Evolutionary conservation across 2,888 invertebrate species (phyloP).

Genomic region (Rhorus exstirpatorius): DNA sequence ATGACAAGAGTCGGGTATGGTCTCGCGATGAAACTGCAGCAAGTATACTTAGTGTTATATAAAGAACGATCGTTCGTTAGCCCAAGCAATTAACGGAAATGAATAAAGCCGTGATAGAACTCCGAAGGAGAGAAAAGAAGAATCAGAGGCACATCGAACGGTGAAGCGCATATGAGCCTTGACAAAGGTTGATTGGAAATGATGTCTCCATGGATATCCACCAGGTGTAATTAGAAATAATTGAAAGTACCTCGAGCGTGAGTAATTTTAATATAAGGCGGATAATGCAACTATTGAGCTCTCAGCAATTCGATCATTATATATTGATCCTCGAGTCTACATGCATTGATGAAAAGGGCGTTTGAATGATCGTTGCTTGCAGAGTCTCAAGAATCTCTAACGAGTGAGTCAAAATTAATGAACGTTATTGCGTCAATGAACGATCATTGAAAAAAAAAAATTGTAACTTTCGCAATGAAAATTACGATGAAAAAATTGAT

Average conservation of each 20-base stretch:
- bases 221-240: conserved; percentile 58
- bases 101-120: conserved; percentile 57
- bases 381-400: background rate
- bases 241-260: conserved; percentile 34
- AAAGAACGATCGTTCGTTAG: conserved; percentile 63
- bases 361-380: background rate
- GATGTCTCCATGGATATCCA: conserved; percentile 42
- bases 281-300: background rate
- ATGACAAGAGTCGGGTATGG: conserved; percentile 6
- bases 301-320: conserved; percentile 20
- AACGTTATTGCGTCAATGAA: too few species aligned
- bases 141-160: background rate
- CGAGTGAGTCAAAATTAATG: background rate
- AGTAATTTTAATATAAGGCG: conserved; percentile 35
- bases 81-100: conserved; percentile 63
- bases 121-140: conserved; percentile 12
- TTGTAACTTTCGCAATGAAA: background rate
- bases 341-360: background rate
- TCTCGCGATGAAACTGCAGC: conserved; percentile 43
- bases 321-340: background rate
- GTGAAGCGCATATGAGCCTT: background rate
- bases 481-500: conserved; percentile 18
- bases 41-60: conserved; percentile 67
- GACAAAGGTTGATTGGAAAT: conserved; percentile 53
- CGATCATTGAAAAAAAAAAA: background rate